Evolutionary conservation across 2,888 invertebrate species (phyloP).

Genomic region (Oithona nana): DNA sequence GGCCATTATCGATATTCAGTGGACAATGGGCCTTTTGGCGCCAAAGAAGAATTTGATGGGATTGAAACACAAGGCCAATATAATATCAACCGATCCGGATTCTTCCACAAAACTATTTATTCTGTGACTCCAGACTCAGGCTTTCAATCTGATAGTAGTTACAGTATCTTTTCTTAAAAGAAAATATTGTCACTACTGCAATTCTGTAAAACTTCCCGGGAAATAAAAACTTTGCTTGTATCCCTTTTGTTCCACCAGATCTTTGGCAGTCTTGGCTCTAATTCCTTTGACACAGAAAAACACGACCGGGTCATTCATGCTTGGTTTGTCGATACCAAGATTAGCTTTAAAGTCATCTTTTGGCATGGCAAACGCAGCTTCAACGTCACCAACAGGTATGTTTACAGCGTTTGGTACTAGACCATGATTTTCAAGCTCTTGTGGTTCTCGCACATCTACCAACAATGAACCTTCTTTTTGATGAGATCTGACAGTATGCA

Average conservation of each 20-base stretch:
- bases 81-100: neutral
- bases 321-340: neutral
- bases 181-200: too few relatives aligned
- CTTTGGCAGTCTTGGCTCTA: conserved; percentile 1
- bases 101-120: neutral
- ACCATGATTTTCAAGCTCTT: conserved; percentile 1
- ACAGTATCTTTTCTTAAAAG: neutral
- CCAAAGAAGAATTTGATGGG: neutral
- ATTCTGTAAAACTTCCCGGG: neutral
- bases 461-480: neutral
- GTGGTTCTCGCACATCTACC: conserved; percentile 6
- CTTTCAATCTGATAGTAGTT: neutral
- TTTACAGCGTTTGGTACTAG: neutral
- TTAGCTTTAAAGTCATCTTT: neutral
- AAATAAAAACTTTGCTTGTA: neutral
- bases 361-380: neutral
- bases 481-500: too few relatives aligned
- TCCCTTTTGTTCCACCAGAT: neutral
- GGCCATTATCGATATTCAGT: too few relatives aligned
- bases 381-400: neutral
- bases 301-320: neutral
- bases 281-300: conserved; percentile 3
- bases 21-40: too few relatives aligned
- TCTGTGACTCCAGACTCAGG: neutral
- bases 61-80: neutral